Percentiles rank a stretch among this genome's conserved stretches.
These are phyloP conservation scores for Diaperis boleti DNA, from an alignment of 2,888 invertebrate species.

Conservation along the genomic window DNA sequence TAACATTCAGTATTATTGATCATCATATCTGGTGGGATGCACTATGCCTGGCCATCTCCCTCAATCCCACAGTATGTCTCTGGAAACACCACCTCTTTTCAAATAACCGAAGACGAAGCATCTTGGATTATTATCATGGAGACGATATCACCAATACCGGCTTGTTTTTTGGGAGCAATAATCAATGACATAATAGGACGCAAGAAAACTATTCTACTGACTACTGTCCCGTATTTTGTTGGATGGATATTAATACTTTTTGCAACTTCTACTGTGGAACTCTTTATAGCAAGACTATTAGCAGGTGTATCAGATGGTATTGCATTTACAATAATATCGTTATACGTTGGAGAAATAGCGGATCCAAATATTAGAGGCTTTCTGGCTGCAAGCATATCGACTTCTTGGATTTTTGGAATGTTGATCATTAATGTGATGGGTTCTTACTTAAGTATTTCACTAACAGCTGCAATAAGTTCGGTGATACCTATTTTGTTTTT, in stretches of 20 bases:
- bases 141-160: slow-evolving; percentile 73
- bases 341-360: slow-evolving; percentile 74
- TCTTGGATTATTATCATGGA: slow-evolving; percentile 75
- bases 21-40: slow-evolving; percentile 57
- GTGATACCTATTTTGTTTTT: slow-evolving; percentile 66
- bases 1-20: slow-evolving; percentile 59
- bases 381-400: slow-evolving; percentile 72
- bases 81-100: slow-evolving; percentile 44
- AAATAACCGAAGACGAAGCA: slow-evolving; percentile 67
- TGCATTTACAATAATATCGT: slow-evolving; percentile 66
- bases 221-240: slow-evolving; percentile 52
- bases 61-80: slow-evolving; percentile 68
- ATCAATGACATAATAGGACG: slow-evolving; percentile 74
- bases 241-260: slow-evolving; percentile 75
- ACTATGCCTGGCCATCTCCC: slow-evolving; percentile 74
- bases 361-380: slow-evolving; percentile 71
- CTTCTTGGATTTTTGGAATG: slow-evolving; percentile 71
- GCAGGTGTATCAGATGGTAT: slow-evolving; percentile 72
- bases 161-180: slow-evolving; percentile 72
- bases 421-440: slow-evolving; percentile 73
- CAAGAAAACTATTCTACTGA: slow-evolving; percentile 68
- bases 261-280: slow-evolving; percentile 65
- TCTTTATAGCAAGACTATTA: slow-evolving; percentile 67
- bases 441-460: slow-evolving; percentile 68
- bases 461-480: slow-evolving; percentile 68